Percentiles rank a stretch among this genome's conserved stretches.
These are phyloP conservation scores for Ceratina calcarata DNA, from an alignment of 1,140 invertebrate genomes.

Conservation along the genomic window DNA sequence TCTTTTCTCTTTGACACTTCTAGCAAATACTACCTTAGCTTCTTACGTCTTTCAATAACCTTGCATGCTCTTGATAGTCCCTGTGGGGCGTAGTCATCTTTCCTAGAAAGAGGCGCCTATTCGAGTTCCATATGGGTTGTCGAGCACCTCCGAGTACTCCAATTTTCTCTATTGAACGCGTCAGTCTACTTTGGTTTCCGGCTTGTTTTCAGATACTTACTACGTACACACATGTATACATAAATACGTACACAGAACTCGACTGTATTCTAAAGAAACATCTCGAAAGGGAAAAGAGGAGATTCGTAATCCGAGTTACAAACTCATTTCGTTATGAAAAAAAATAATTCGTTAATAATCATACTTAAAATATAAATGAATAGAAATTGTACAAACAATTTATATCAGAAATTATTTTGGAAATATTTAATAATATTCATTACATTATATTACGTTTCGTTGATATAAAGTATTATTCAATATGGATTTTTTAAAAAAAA, in stretches of 20 bases:
- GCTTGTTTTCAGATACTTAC: constrained; percentile 31
- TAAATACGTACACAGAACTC: neutral
- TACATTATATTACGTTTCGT: too few species aligned
- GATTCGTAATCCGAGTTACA: neutral
- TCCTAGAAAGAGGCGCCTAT: neutral
- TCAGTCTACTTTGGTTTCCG: constrained; percentile 22
- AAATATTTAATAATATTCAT: too few species aligned
- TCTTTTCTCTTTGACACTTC: too few species aligned
- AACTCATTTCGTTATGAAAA: neutral
- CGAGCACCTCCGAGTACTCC: constrained; percentile 16
- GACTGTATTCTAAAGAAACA: neutral
- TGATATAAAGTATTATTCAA: too few species aligned
- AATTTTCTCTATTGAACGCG: constrained; percentile 26
- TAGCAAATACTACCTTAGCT: neutral
- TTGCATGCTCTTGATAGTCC: neutral
- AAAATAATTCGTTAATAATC: too few species aligned
- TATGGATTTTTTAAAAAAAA: too few species aligned
- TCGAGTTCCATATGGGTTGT: neutral
- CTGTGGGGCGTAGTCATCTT: neutral
- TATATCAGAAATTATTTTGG: too few species aligned
- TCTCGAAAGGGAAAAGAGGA: neutral
- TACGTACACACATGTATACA: neutral
- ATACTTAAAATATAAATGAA: too few species aligned
- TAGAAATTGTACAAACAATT: too few species aligned
- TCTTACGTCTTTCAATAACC: constrained; percentile 22